These are phyloP conservation scores for Tachina fera DNA, from an alignment of 2,888 invertebrate species.

Conservation along the genomic window DNA sequence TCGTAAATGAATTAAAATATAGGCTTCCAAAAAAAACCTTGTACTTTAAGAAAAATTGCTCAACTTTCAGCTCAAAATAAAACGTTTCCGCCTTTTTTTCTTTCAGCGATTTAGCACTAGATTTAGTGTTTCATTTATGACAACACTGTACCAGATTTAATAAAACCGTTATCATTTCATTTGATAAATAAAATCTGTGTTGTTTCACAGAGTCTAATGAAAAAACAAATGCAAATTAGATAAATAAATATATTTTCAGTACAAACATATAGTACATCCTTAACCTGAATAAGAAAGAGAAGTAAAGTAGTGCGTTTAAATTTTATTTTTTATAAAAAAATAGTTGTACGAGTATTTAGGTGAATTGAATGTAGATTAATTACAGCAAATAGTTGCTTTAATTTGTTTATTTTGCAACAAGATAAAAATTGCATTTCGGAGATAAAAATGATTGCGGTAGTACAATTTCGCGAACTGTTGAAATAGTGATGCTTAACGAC, in stretches of 20 bases:
- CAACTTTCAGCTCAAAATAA: no score
- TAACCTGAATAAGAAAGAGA: neutral
- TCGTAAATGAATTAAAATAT: no score
- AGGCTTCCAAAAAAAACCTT: no score
- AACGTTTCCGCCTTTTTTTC: no score
- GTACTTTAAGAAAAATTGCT: no score
- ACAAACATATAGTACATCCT: neutral
- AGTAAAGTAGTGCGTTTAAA: neutral
- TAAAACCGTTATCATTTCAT: constrained; percentile 4
- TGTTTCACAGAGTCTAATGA: neutral
- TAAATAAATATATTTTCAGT: neutral
- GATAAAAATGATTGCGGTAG: neutral
- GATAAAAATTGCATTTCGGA: neutral
- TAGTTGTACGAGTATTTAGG: neutral
- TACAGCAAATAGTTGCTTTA: neutral
- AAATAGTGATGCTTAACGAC: neutral
- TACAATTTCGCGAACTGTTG: neutral
- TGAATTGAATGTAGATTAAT: neutral
- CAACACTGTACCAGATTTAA: no score
- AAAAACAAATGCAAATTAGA: neutral
- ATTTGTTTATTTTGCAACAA: neutral
- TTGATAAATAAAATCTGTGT: neutral
- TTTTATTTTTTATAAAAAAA: neutral
- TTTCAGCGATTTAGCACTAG: no score
- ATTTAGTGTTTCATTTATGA: no score